Evolutionary conservation across 1,140 invertebrate species (phyloP), one percentile per base, ranked within the genome.

Genomic region (Oscheius sp.): DNA sequence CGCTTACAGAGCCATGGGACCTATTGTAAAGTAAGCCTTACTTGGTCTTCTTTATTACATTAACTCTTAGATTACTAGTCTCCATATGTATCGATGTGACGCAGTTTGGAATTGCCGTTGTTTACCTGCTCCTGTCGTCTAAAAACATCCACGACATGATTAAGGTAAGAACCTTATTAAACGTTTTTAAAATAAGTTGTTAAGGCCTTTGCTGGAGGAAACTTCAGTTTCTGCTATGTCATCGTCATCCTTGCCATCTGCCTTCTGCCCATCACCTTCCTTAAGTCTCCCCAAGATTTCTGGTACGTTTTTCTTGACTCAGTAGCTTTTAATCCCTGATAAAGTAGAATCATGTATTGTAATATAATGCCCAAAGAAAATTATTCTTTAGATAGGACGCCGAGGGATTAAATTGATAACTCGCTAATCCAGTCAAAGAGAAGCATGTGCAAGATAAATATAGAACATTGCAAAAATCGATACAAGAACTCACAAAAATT

Each of bases 271-370:
- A 79, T 90, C 0, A 88, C 89, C 78, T 90, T 90, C 85, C 86
- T 91, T 1, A 90, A 90, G 29, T 89, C 90, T 3, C 91, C 91
- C 1, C 89, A 89, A 79, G 89, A 91, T 78, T 90, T 91, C 81
- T 88, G 88, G 90, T 74, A 31, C 61, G 61, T 63, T 38, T 63
- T 63, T 34, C 4, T 1, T 34, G 31, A 18, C 23, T 45, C 0
- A n/a, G n/a, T n/a, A n/a, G n/a, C n/a, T n/a, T n/a, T n/a, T n/a
- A n/a, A n/a, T n/a, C n/a, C n/a, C n/a, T n/a, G n/a, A n/a, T n/a
- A n/a, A n/a, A n/a, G n/a, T n/a, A n/a, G n/a, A n/a, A n/a, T n/a
- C n/a, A n/a, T n/a, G n/a, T n/a, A n/a, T n/a, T n/a, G n/a, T n/a
- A n/a, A n/a, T n/a, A n/a, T n/a, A n/a, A n/a, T n/a, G n/a, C n/a